Base-by-base conservation (phyloP, 2,797 vertebrate genomes). In the Notolabrus celidotus region DNA sequence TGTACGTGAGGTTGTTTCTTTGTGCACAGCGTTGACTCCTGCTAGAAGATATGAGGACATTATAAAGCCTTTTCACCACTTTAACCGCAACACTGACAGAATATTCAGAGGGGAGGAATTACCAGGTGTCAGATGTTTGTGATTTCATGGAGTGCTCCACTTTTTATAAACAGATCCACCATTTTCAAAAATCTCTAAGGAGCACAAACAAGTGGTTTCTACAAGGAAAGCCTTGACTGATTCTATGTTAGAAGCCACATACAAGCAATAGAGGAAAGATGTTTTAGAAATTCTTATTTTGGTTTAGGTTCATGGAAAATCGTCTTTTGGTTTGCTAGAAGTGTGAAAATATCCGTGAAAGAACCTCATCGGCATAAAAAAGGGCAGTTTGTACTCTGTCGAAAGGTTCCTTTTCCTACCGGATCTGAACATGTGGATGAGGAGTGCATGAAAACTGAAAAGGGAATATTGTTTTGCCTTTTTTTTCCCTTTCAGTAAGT, bases 371-470 rank as follows among this genome's bases (percentile, higher is more conserved):
- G 23, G 33, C 12, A 51, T 22, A 25, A 45, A 68, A 14, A 14
- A 71, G 58, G 20, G 19, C 29, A 49, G n/a, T 55, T 50, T 1
- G 16, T 3, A 36, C 25, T 64, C 31, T 31, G 11, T 45, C 70
- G 16, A 56, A 50, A 47, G 39, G 23, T 22, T 49, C 9, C 47
- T 49, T 11, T 36, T 36, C 34, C 2, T 12, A 36, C 43, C 53
- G 33, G 25, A 58, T 65, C 17, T 49, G 3, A 41, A 31, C 25
- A 29, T 38, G 14, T 46, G 25, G 25, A 36, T 58, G 58, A 71
- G 31, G 16, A 19, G 4, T 74, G 73, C 63, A 72, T 72, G 1
- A 66, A 57, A 85, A 82, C 58, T 79, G 36, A 66, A 74, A 62
- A 29, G 45, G 42, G 45, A 79, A 72, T 71, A 31, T 62, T 71